Conservation (phyloP, 2,797 vertebrate species). For the Liasis olivaceus region DNA sequence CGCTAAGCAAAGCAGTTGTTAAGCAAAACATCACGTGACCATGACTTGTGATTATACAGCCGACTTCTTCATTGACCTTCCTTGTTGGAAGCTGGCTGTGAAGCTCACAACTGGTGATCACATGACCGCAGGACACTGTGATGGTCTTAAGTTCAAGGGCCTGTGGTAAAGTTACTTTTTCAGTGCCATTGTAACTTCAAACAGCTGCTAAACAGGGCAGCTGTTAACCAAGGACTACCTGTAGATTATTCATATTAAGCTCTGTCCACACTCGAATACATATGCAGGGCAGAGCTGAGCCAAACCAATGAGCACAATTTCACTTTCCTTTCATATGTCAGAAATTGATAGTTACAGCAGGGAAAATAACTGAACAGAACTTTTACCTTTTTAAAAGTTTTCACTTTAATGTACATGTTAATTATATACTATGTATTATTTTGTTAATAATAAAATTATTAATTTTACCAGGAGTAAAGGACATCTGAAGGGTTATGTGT, state of each 20-base stretch:
- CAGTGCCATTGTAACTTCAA: background rate
- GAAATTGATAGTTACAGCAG: background rate
- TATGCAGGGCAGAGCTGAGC: background rate
- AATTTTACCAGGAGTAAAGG: background rate
- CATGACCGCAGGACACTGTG: background rate
- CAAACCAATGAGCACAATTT: background rate
- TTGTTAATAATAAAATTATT: background rate
- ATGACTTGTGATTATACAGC: no score
- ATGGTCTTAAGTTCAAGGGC: background rate
- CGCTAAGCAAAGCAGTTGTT: no score
- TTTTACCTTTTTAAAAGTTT: background rate
- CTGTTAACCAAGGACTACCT: background rate
- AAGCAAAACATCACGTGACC: no score
- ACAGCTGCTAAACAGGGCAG: background rate
- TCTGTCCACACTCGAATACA: background rate
- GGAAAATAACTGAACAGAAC: background rate
- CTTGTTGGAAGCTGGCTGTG: background rate
- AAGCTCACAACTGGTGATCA: background rate
- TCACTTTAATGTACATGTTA: background rate
- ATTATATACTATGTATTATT: background rate
- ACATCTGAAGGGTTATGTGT: background rate
- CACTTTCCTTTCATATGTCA: background rate
- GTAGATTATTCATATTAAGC: background rate
- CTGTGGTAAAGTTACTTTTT: background rate
- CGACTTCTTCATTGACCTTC: background rate